Evolutionary conservation across 2,888 invertebrate genomes (phyloP), one percentile per base, ranked within the genome.

Genomic region (Tiliacea aurago): DNA sequence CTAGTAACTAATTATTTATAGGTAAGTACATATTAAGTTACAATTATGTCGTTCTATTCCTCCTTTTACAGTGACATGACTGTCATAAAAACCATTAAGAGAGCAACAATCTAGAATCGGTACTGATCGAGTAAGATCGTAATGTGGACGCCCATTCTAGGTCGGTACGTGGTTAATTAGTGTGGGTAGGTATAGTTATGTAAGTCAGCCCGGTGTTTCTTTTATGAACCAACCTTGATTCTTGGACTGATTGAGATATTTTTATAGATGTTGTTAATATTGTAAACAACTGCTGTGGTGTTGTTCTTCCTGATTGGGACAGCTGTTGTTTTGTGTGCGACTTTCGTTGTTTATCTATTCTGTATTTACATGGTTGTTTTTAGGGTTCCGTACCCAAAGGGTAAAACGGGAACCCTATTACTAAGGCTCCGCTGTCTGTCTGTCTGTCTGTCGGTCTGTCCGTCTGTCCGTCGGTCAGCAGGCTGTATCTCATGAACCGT

Each of bases 151-250:
- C 78, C 90, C 88, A 92, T 94, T 93, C 92, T 94, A 92, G 93
- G 92, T 89, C 90, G 89, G 81, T 89, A 89, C 88, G 84, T 91
- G 90, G 91, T 92, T 95, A 95, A 95, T 96, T 94, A 93, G 91
- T 94, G 94, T 93, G 90, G 91, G 90, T 88, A 90, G 92, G 59
- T 75, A 61, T 41, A 86, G 90, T 93, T 93, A 94, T 93, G 91
- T 94, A 94, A 94, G 91, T 81, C 84, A 82, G 78, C 85, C 85
- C 68, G 66, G 71, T 90, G 88, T 91, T 92, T 93, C 91, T 93
- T 93, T 93, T 92, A 93, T 91, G 89, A 90, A 84, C 84, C 90
- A 93, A 92, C 95, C 95, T 95, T 95, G 95, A 93, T 93, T 90
- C 92, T 93, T 92, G 80, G 80, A 91, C 88, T 91, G 92, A 93